These are phyloP conservation scores for Atherinosoma microstoma DNA, from an alignment of 2,797 vertebrate genomes.

Conservation along the genomic window DNA sequence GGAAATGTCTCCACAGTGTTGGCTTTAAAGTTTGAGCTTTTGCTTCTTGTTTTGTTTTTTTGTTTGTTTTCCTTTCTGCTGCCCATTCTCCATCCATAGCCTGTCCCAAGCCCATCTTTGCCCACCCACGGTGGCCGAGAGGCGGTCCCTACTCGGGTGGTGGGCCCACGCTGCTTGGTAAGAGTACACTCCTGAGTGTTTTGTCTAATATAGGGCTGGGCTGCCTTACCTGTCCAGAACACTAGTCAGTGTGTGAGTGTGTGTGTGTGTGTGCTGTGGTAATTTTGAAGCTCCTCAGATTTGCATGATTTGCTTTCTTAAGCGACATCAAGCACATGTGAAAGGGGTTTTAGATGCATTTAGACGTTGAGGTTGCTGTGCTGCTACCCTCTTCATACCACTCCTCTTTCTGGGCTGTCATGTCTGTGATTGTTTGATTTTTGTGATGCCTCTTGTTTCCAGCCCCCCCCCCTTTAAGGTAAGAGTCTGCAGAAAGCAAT, in stretches of 20 bases:
- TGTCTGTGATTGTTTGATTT: slow-evolving; percentile 41
- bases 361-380: slow-evolving; percentile 51
- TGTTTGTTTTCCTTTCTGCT: slow-evolving; percentile 55
- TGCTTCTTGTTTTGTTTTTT: slow-evolving; percentile 54
- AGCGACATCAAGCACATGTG: slow-evolving; percentile 41
- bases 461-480: slow-evolving; percentile 31
- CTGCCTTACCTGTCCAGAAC: slow-evolving; percentile 34
- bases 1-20: not conserved
- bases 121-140: slow-evolving; percentile 80
- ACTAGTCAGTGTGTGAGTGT: slow-evolving; percentile 14
- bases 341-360: slow-evolving; percentile 43
- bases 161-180: slow-evolving; percentile 83
- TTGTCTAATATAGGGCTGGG: slow-evolving; percentile 12
- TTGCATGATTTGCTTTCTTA: slow-evolving; percentile 37
- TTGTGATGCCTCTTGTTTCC: slow-evolving; percentile 30
- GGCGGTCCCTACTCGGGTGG: slow-evolving; percentile 73
- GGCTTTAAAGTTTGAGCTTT: slow-evolving; percentile 37
- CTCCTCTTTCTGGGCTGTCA: slow-evolving; percentile 28
- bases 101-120: slow-evolving; percentile 77
- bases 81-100: slow-evolving; percentile 76
- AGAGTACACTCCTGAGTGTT: slow-evolving; percentile 54
- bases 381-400: slow-evolving; percentile 21
- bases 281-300: slow-evolving; percentile 26
- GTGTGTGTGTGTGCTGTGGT: slow-evolving; percentile 27
- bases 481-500: slow-evolving; percentile 27